Evolutionary conservation across 2,797 vertebrate species (phyloP), one percentile per base, ranked within the genome.

Genomic region (Acanthiza pusilla): DNA sequence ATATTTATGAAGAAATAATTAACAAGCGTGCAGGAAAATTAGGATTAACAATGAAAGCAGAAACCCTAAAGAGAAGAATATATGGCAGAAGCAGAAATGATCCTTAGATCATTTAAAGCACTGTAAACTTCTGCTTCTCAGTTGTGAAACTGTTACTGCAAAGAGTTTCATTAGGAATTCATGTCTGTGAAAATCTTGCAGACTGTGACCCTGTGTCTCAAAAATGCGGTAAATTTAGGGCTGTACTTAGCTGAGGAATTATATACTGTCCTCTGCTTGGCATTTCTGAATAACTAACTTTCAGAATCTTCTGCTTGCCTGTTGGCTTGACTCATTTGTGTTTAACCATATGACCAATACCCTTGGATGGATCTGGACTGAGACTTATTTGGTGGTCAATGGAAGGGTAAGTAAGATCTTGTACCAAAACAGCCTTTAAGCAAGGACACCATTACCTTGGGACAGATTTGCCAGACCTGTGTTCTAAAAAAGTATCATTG

Each of bases 1-100:
- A 19, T 22, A 30, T 60, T 85, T 50, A 51, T 68, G 32, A 91
- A 88, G 36, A 93, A 91, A 74, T 80, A 38, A 80, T 77, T 21
- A 34, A 88, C 19, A 66, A 62, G 26, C 72, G 50, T 11, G 83
- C 18, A 51, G 13, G 18, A 79, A 76, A 61, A 83, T 26, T 20
- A 47, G 7, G 27, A 61, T 83, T 60, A 61, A 8, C 16, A 84
- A 60, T 65, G 42, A 62, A 91, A 82, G 51, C 17, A 72, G 30
- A 62, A 82, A 65, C 6, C 9, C 11, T 72, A 55, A 88, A 54
- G 42, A 89, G 42, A 76, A 88, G 19, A 75, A 19, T 68, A 66
- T 10, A 17, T 20, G 21, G 27, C 13, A 66, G 22, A 58, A 53
- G 32, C 13, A 57, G 71, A 93, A 81, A 67, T 67, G 2, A 40